Evolutionary conservation across 2,113 vertebrate species (phyloP).

Genomic region (Vidua chalybeata): DNA sequence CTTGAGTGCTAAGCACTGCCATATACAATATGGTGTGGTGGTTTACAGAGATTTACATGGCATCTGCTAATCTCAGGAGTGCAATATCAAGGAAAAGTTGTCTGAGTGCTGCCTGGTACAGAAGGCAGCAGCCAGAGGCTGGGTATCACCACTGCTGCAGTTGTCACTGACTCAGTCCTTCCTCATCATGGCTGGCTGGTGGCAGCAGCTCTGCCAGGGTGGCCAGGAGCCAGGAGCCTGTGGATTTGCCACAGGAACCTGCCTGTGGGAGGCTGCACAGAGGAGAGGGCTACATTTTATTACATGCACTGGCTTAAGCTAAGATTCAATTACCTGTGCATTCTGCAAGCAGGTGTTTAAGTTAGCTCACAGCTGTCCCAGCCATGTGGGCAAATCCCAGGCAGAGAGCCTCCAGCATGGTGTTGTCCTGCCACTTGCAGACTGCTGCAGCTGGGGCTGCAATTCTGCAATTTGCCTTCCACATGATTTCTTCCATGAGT

Average conservation of each 20-base stretch:
- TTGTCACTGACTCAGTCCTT: background rate
- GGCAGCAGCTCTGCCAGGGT: background rate
- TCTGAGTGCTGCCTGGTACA: background rate
- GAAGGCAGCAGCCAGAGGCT: background rate
- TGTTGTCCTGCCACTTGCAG: background rate
- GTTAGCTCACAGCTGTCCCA: background rate
- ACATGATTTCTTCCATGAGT: background rate
- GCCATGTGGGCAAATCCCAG: background rate
- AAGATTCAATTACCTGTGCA: background rate
- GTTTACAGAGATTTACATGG: background rate
- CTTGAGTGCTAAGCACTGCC: background rate
- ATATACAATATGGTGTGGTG: fast-evolving
- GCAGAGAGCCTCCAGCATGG: fast-evolving
- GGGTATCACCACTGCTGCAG: background rate
- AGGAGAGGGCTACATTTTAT: background rate
- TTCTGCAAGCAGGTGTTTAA: background rate
- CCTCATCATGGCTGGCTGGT: background rate
- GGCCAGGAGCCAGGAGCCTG: background rate
- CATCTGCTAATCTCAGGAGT: background rate
- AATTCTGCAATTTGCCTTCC: background rate
- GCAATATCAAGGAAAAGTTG: background rate
- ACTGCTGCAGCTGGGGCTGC: background rate
- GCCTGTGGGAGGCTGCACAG: fast-evolving
- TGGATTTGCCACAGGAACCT: background rate
- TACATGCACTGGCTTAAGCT: background rate